phyloP scores from a whole-genome alignment of 1,140 invertebrate genomes.

The Thalassaphorura encarpata region DNA sequence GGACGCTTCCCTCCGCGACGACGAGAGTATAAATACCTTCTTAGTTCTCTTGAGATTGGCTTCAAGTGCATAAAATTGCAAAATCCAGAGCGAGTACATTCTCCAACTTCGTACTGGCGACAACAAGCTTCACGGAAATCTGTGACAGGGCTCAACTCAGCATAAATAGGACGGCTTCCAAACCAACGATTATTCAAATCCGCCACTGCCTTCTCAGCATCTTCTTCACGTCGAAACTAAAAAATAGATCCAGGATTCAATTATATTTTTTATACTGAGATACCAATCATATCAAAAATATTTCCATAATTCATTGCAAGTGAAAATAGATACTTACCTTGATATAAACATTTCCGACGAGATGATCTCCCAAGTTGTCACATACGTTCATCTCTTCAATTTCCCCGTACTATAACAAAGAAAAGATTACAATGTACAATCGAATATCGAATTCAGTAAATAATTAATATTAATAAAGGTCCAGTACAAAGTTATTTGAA shows the following conservation, averaged over 20 bases:
- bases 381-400: conserved; percentile 99
- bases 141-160: conserved; percentile 94
- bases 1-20: conserved; percentile 31
- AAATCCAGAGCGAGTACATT: conserved; percentile 95
- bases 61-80: conserved; percentile 99
- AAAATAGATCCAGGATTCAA: conserved; percentile 30
- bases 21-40: conserved; percentile 64
- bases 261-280: background rate
- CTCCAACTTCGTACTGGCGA: conserved; percentile 98
- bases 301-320: too few relatives aligned
- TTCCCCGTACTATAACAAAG: conserved; percentile 70
- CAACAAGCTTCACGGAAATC: conserved; percentile 99
- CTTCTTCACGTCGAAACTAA: conserved; percentile 92
- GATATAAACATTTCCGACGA: conserved; percentile 97
- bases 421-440: background rate
- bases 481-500: background rate
- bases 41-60: conserved; percentile 85
- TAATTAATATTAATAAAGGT: background rate
- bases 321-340: conserved; percentile 51
- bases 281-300: background rate
- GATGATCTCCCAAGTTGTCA: conserved; percentile 95
- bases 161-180: conserved; percentile 94
- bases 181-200: conserved; percentile 99
- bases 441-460: too few relatives aligned
- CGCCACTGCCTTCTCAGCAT: conserved; percentile 92